Percentiles rank a stretch among this genome's conserved stretches.
These are phyloP conservation scores for Zosterops lateralis DNA, from an alignment of 2,113 vertebrate species.

Conservation along the genomic window DNA sequence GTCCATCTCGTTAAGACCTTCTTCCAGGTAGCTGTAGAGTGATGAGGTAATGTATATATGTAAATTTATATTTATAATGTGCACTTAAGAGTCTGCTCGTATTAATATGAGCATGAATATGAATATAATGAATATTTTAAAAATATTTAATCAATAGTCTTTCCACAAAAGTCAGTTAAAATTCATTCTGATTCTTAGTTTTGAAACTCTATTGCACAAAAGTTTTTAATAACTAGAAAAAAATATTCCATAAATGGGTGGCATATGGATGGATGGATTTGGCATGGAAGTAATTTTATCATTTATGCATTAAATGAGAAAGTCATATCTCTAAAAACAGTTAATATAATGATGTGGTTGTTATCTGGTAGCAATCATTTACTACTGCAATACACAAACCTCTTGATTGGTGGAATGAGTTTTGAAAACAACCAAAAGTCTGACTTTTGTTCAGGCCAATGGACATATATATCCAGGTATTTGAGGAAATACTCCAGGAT, in stretches of 20 bases:
- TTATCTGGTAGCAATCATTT: not conserved
- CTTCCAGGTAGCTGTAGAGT: not conserved
- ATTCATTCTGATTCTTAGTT: accelerated
- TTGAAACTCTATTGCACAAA: not conserved
- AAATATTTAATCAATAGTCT: not conserved
- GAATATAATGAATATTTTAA: not conserved
- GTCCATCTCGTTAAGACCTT: accelerated
- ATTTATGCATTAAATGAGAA: not conserved
- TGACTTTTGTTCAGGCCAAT: not conserved
- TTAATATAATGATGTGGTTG: not conserved
- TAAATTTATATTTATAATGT: not conserved
- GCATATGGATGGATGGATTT: not conserved
- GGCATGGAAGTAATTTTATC: not conserved
- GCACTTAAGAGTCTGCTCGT: not conserved
- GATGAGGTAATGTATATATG: not conserved
- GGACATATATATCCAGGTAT: too few species aligned
- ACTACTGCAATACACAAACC: not conserved
- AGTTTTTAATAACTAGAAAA: not conserved
- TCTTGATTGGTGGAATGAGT: not conserved
- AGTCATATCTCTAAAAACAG: not conserved
- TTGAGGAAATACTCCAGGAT: not conserved
- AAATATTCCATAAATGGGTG: not conserved
- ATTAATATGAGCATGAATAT: not conserved
- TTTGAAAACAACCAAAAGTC: not conserved
- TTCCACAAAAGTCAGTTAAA: not conserved